Evolutionary conservation across 2,113 vertebrate genomes (phyloP).

Genomic region (Prunella himalayana): DNA sequence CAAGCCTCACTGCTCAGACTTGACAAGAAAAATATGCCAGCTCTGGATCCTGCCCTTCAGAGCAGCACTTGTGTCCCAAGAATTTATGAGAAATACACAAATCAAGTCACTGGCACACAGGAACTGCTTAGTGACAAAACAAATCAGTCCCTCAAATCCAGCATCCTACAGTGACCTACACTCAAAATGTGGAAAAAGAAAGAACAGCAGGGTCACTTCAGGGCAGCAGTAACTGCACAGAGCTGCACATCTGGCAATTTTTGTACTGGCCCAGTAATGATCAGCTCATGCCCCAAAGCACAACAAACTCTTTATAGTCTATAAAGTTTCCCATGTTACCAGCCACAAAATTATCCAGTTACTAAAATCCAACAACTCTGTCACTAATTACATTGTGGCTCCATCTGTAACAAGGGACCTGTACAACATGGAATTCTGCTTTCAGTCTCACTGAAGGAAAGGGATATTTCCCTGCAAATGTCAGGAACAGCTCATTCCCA

Average conservation of each 20-base stretch:
- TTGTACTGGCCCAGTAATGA: background rate
- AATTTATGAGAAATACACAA: background rate
- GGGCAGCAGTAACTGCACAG: background rate
- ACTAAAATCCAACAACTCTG: slow-evolving; percentile 5
- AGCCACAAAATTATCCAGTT: slow-evolving; percentile 20
- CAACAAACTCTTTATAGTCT: slow-evolving; percentile 34
- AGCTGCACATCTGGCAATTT: background rate
- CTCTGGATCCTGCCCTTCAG: background rate
- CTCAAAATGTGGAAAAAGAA: background rate
- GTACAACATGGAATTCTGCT: background rate
- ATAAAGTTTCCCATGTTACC: slow-evolving; percentile 9
- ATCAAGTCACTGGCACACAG: background rate
- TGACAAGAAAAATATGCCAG: background rate
- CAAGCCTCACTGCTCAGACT: background rate
- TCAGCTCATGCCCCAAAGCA: slow-evolving; percentile 23
- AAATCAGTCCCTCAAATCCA: background rate
- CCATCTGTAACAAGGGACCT: background rate
- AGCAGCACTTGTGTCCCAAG: background rate
- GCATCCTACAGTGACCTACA: background rate
- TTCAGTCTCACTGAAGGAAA: background rate
- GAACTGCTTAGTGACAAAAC: background rate
- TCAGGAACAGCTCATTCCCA: background rate
- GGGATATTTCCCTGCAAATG: background rate
- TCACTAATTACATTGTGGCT: slow-evolving; percentile 4
- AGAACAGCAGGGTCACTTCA: background rate